Conservation (phyloP, 2,797 vertebrate species). For the Enteromius treurensis region DNA sequence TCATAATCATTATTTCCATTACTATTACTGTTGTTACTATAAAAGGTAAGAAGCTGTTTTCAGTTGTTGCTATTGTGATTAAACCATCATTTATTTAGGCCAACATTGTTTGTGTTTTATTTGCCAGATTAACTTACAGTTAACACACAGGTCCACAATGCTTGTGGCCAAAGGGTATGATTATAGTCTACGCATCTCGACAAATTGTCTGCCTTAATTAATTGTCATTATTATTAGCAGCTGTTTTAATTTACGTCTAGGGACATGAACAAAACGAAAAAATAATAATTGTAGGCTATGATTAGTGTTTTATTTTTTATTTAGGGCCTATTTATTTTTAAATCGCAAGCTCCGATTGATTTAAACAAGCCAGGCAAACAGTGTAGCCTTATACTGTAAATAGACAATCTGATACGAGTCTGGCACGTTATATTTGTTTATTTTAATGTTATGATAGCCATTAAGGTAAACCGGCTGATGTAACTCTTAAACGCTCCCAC, state of each 20-base stretch:
- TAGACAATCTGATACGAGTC: not conserved
- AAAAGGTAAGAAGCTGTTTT: not conserved
- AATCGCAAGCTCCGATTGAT: not conserved
- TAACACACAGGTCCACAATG: not conserved
- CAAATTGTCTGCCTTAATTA: not conserved
- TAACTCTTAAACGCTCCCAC: too few species aligned
- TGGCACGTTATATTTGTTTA: not conserved
- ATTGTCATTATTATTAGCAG: not conserved
- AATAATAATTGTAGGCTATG: too few species aligned
- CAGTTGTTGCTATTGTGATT: not conserved
- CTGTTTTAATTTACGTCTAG: not conserved
- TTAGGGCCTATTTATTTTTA: too few species aligned
- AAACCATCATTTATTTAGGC: not conserved
- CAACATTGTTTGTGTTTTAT: not conserved
- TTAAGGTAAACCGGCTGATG: not conserved
- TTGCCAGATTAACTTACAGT: not conserved
- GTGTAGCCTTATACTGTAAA: not conserved
- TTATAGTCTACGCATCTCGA: too few species aligned
- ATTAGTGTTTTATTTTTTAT: too few species aligned
- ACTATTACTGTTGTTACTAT: not conserved
- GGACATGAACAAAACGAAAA: too few species aligned
- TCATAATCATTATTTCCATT: not conserved
- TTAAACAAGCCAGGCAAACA: not conserved
- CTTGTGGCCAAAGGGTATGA: not conserved
- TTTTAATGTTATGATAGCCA: not conserved